Evolutionary conservation across 2,113 vertebrate species (phyloP).

Genomic region (Entelurus aequoreus): DNA sequence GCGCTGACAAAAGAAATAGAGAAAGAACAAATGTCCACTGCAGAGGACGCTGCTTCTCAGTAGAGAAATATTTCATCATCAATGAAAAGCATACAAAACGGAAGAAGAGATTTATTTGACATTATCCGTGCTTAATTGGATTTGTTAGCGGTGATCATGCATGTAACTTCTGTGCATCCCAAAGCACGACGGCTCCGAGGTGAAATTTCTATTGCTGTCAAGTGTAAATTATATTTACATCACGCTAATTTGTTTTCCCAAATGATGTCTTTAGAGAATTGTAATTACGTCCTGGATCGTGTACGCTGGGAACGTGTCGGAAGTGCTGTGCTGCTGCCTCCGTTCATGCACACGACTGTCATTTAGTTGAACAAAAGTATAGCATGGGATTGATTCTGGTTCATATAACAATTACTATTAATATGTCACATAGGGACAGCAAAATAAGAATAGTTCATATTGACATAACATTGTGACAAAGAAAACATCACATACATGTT

Average conservation of each 20-base stretch:
- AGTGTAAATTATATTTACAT: conserved; percentile 8
- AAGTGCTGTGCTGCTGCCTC: not conserved
- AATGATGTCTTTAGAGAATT: conserved; percentile 10
- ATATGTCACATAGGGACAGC: too few species aligned
- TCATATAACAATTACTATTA: not conserved
- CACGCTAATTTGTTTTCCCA: conserved; percentile 13
- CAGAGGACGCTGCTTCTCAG: too few species aligned
- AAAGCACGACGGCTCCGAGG: conserved; percentile 2
- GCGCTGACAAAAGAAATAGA: too few species aligned
- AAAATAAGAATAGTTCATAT: too few species aligned
- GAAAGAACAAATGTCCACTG: too few species aligned
- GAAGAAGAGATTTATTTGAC: not conserved
- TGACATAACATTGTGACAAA: too few species aligned
- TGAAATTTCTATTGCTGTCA: conserved; percentile 3
- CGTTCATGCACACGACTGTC: not conserved
- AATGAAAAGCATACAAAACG: too few species aligned
- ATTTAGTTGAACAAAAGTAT: conserved; percentile 1
- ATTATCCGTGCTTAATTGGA: conserved; percentile 6
- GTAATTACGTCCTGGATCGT: conserved; percentile 7
- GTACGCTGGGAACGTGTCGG: conserved; percentile 5
- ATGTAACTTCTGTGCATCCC: not conserved
- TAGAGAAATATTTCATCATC: too few species aligned
- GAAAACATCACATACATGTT: too few species aligned
- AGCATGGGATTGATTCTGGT: not conserved
- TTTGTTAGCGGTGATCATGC: conserved; percentile 5